A percentile compares a stretch with the other conserved stretches of the same genome.
Evolutionary conservation across 1,140 invertebrate genomes (phyloP).

Genomic region (Vanessa tameamea): DNA sequence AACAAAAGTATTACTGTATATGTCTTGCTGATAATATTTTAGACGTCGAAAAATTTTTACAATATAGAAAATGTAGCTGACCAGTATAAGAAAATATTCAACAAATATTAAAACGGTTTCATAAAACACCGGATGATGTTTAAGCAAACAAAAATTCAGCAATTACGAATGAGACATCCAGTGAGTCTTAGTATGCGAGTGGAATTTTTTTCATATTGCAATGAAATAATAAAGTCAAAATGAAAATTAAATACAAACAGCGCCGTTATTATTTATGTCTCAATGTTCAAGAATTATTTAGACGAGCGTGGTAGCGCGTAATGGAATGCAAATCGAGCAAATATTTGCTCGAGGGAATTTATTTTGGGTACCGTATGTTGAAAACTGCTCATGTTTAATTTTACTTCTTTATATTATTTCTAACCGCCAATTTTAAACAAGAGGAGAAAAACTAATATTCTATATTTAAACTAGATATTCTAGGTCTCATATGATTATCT

Average conservation of each 20-base stretch:
- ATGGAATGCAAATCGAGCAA: slow-evolving; percentile 55
- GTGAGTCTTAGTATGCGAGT: background rate
- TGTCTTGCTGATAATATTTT: no score
- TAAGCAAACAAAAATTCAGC: background rate
- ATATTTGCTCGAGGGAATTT: slow-evolving; percentile 45
- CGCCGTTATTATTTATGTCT: slow-evolving; percentile 37
- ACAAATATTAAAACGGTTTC: background rate
- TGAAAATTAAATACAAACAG: slow-evolving; percentile 29
- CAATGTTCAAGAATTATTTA: slow-evolving; percentile 38
- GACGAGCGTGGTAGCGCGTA: slow-evolving; percentile 43
- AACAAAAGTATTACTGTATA: no score
- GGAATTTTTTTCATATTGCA: slow-evolving; percentile 13
- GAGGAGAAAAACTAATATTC: no score
- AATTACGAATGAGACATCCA: background rate
- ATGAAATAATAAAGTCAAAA: slow-evolving; percentile 23
- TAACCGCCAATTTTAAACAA: background rate
- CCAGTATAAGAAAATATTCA: no score
- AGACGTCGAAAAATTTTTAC: no score
- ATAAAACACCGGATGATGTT: background rate
- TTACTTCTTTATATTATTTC: background rate
- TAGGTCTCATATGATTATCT: no score
- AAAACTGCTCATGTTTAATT: background rate
- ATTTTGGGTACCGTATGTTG: slow-evolving; percentile 33
- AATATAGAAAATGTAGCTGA: no score
- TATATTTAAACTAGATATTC: no score